Evolutionary conservation across 2,888 invertebrate species (phyloP).

Genomic region (Lissonota sp.): DNA sequence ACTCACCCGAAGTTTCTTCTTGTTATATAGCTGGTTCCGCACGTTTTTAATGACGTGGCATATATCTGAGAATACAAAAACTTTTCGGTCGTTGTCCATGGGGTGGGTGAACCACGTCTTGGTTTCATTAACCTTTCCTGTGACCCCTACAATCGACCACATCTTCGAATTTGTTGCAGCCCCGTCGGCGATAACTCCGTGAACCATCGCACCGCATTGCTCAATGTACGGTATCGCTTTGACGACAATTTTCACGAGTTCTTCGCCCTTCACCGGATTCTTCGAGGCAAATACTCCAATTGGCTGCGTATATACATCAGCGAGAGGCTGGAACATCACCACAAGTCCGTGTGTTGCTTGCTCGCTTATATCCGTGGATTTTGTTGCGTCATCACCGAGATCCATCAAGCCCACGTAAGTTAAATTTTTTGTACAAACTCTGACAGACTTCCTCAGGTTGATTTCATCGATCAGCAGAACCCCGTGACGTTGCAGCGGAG

Average conservation of each 20-base stretch:
- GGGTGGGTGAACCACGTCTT: too few relatives aligned
- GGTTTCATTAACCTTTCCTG: too few relatives aligned
- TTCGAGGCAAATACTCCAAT: conserved; percentile 67
- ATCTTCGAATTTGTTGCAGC: not conserved
- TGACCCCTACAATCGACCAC: not conserved
- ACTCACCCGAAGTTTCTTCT: too few relatives aligned
- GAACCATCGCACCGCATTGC: conserved; percentile 30
- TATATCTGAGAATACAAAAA: too few relatives aligned
- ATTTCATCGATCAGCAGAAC: conserved; percentile 24
- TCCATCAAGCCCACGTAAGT: conserved; percentile 23
- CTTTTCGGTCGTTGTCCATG: too few relatives aligned
- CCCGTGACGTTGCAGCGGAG: too few relatives aligned
- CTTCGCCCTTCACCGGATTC: conserved; percentile 56
- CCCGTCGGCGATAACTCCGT: conserved; percentile 47
- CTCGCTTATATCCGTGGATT: not conserved
- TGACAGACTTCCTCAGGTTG: conserved; percentile 2
- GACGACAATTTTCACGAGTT: conserved; percentile 57
- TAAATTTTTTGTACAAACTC: conserved; percentile 17
- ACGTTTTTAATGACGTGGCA: too few relatives aligned
- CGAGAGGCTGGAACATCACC: conserved; percentile 58
- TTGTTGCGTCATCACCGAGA: not conserved
- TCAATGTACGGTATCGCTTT: conserved; percentile 48
- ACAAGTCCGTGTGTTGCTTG: conserved; percentile 13
- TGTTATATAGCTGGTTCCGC: too few relatives aligned
- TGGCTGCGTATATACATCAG: conserved; percentile 62